Conservation (phyloP, 2,888 invertebrate genomes). For the Xestia sexstrigata region DNA sequence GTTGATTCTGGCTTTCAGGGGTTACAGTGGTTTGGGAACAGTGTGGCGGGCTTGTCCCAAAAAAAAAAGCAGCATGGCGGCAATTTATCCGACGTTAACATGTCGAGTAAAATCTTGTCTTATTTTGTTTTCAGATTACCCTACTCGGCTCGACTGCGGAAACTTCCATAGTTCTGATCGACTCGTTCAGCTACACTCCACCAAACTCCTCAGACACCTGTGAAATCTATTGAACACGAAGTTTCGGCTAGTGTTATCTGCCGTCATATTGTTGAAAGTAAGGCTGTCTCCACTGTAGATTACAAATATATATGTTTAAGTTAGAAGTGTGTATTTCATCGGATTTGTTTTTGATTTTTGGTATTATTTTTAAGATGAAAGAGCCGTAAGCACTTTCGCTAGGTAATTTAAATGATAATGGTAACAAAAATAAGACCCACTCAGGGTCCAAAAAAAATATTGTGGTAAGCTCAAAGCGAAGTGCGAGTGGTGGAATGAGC, state of each 20-base stretch:
- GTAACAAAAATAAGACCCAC: slow-evolving; percentile 4
- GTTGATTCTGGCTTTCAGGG: too few species aligned
- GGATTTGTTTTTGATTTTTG: slow-evolving; percentile 19
- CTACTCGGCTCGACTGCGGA: slow-evolving; percentile 71
- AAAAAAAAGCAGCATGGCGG: too few species aligned
- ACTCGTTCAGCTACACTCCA: slow-evolving; percentile 76
- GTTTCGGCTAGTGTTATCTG: slow-evolving; percentile 31
- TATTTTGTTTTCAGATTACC: slow-evolving; percentile 71
- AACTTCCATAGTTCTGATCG: slow-evolving; percentile 72
- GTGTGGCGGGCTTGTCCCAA: too few species aligned
- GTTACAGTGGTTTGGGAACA: too few species aligned
- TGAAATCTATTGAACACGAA: slow-evolving; percentile 62
- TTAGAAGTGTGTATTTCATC: slow-evolving; percentile 28
- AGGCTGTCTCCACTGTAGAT: slow-evolving; percentile 37
- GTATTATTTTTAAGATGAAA: slow-evolving; percentile 1
- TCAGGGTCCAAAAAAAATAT: slow-evolving; percentile 2
- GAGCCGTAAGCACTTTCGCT: slow-evolving; percentile 1
- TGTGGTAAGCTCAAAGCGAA: neutral
- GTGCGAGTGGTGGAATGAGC: slow-evolving; percentile 15
- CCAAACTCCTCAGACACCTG: slow-evolving; percentile 66
- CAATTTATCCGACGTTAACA: neutral
- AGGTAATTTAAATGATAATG: slow-evolving; percentile 17
- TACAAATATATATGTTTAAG: slow-evolving; percentile 42
- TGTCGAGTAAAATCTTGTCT: neutral
- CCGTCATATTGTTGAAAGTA: slow-evolving; percentile 54